These are phyloP conservation scores for Prinia subflava DNA, from an alignment of 2,113 vertebrate genomes.

Conservation along the genomic window DNA sequence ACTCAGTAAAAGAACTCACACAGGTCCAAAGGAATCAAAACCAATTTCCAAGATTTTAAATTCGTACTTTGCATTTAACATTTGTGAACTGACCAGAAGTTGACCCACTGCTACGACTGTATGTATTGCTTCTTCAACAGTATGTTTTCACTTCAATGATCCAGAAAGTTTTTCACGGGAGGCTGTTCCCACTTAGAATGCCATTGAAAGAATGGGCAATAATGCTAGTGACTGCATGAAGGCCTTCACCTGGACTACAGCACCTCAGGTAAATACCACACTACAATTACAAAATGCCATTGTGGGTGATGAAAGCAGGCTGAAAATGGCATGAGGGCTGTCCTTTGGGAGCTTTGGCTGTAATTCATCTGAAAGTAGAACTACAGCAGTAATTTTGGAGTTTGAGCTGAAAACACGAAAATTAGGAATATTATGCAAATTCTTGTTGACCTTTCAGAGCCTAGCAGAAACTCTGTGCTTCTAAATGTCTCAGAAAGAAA, in stretches of 20 bases:
- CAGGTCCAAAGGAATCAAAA: background rate
- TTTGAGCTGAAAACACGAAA: background rate
- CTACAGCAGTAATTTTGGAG: background rate
- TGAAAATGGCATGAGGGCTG: background rate
- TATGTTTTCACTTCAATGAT: background rate
- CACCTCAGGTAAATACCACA: background rate
- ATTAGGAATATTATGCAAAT: background rate
- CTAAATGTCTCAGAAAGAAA: background rate
- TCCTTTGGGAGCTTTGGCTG: background rate
- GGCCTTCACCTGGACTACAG: background rate
- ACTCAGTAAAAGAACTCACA: background rate
- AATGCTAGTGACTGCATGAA: background rate
- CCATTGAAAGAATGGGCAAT: background rate
- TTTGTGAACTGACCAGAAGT: background rate
- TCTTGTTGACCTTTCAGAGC: background rate
- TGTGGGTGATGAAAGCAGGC: background rate
- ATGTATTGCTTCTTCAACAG: background rate
- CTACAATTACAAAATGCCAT: background rate
- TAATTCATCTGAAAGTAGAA: background rate
- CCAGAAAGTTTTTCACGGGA: background rate
- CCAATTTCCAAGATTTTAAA: background rate
- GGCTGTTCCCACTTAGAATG: background rate
- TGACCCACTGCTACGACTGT: fast-evolving
- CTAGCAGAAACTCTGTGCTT: background rate
- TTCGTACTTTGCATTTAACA: background rate